Percentiles rank a stretch among this genome's conserved stretches.
Conservation (phyloP, 35 echinoderm and acorn worm species). For the Amphiura filiformis region DNA sequence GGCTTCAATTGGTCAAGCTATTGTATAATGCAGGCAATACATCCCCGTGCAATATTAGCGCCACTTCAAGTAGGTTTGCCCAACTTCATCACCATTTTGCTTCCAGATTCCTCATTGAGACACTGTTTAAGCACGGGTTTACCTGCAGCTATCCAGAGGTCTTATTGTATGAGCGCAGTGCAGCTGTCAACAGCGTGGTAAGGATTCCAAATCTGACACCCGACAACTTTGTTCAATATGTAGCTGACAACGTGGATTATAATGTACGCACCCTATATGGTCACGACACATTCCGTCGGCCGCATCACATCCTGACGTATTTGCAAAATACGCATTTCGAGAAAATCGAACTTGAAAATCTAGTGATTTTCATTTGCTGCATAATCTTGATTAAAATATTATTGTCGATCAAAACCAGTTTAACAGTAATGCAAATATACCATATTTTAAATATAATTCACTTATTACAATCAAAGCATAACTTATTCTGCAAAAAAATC, state of each 20-base stretch:
- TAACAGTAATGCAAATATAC: too few species aligned
- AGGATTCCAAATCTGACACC: neutral
- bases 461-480: too few species aligned
- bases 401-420: too few species aligned
- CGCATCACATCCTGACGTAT: too few species aligned
- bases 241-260: conserved; percentile 62
- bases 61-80: conserved; percentile 51
- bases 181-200: conserved; percentile 31
- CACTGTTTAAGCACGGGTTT: conserved; percentile 40
- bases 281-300: conserved; percentile 46
- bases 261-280: conserved; percentile 54
- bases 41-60: conserved; percentile 27
- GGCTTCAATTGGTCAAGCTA: conserved; percentile 61
- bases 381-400: too few species aligned
- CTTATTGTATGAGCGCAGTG: conserved; percentile 28
- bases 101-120: conserved; percentile 44
- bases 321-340: too few species aligned
- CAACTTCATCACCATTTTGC: conserved; percentile 42
- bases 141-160: conserved; percentile 31
- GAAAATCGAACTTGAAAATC: too few species aligned
- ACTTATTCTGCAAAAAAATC: too few species aligned
- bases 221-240: conserved; percentile 23
- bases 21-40: conserved; percentile 29
- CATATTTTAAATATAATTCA: too few species aligned
- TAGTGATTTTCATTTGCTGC: too few species aligned